phyloP scores from a whole-genome alignment of 2,888 invertebrate genomes.

The Ellobium chinense region DNA sequence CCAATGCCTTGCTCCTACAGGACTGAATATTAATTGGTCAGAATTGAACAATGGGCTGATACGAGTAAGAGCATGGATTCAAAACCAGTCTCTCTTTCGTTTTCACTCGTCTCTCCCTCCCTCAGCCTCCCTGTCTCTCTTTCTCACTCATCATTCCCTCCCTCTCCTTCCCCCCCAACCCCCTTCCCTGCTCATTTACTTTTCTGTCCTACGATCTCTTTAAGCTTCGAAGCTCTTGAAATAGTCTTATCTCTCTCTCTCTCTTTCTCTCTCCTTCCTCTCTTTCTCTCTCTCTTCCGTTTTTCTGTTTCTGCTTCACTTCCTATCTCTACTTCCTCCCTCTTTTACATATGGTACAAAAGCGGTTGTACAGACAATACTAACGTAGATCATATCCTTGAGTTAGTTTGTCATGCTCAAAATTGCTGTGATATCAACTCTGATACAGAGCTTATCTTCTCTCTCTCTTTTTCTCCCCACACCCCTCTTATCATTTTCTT shows the following conservation, averaged over 20 bases:
- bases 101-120: background rate
- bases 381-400: too few species aligned
- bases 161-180: background rate
- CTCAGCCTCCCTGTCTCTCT: background rate
- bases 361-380: too few species aligned
- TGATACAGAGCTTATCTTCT: too few species aligned
- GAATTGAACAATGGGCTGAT: too few species aligned
- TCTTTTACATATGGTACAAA: background rate
- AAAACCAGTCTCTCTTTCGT: background rate
- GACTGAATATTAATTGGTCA: too few species aligned
- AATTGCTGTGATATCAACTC: too few species aligned
- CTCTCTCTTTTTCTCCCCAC: too few species aligned
- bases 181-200: background rate
- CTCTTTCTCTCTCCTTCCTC: conserved; percentile 6
- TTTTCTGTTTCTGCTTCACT: background rate
- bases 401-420: too few species aligned
- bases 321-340: background rate
- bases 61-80: too few species aligned
- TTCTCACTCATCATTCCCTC: background rate
- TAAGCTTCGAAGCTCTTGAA: too few species aligned
- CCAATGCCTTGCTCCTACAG: too few species aligned
- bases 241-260: background rate
- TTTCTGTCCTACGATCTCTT: background rate
- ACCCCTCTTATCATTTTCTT: background rate
- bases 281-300: background rate